Evolutionary conservation across 2,888 invertebrate species (phyloP).

Genomic region (Priapulus caudatus): DNA sequence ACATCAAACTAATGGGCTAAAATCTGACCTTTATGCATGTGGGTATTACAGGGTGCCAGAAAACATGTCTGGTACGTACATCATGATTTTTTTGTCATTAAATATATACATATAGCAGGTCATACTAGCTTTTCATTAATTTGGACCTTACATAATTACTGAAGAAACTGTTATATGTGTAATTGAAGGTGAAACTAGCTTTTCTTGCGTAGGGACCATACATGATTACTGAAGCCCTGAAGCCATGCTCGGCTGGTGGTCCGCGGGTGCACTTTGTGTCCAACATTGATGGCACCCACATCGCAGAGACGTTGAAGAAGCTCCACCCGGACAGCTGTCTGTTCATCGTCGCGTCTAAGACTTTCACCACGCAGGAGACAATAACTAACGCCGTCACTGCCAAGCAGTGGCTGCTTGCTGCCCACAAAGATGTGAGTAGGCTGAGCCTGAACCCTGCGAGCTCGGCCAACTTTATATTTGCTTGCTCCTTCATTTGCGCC

Average conservation of each 20-base stretch:
- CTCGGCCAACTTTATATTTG: no score
- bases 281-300: slow-evolving; percentile 96
- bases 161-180: no score
- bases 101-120: no score
- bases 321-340: slow-evolving; percentile 83
- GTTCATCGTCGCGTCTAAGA: slow-evolving; percentile 98
- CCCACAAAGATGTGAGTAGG: slow-evolving; percentile 65
- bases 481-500: slow-evolving; percentile 10
- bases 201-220: slow-evolving; percentile 61
- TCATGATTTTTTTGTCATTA: no score
- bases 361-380: slow-evolving; percentile 97
- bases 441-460: no score
- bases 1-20: no score
- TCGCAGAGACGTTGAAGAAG: slow-evolving; percentile 80
- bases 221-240: slow-evolving; percentile 97
- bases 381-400: slow-evolving; percentile 97
- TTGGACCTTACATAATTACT: not conserved
- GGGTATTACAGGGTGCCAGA: no score
- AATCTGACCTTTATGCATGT: no score
- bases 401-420: slow-evolving; percentile 81
- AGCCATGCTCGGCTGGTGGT: slow-evolving; percentile 67
- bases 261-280: slow-evolving; percentile 89
- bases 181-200: no score
- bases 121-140: not conserved
- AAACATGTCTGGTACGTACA: no score